These are phyloP conservation scores for Drosophila cognata DNA, from an alignment of 2,888 invertebrate genomes.

Conservation along the genomic window DNA sequence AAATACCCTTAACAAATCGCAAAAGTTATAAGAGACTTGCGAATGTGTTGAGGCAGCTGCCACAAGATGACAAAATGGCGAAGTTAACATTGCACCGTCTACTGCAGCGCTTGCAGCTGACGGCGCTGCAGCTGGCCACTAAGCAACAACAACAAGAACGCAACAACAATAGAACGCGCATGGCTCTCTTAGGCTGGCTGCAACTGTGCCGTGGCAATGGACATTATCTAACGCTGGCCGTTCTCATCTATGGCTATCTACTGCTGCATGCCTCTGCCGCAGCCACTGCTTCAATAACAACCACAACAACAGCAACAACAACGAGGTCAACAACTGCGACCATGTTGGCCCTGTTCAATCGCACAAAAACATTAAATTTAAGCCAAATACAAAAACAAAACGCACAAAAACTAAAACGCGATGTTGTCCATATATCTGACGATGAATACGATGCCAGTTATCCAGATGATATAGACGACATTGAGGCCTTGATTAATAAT, in stretches of 20 bases:
- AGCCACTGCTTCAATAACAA: conserved; percentile 39
- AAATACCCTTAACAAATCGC: conserved; percentile 56
- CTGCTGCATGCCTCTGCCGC: conserved; percentile 78
- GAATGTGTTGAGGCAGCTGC: conserved; percentile 58
- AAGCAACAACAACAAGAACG: conserved; percentile 33
- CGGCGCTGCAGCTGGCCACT: conserved; percentile 66
- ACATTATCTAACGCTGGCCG: conserved; percentile 71
- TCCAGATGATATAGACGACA: conserved; percentile 84
- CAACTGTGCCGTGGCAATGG: conserved; percentile 66
- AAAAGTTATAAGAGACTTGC: conserved; percentile 62
- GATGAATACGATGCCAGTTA: conserved; percentile 84
- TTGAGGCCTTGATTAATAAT: conserved; percentile 83
- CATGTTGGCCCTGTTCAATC: conserved; percentile 39
- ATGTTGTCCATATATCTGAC: conserved; percentile 84
- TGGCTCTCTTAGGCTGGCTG: conserved; percentile 62
- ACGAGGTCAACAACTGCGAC: conserved; percentile 32
- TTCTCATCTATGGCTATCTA: conserved; percentile 82
- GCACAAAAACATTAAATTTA: conserved; percentile 40
- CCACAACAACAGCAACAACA: conserved; percentile 22
- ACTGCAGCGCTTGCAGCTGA: conserved; percentile 68
- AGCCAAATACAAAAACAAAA: conserved; percentile 26
- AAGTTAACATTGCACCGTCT: conserved; percentile 75
- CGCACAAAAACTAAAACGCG: conserved; percentile 69
- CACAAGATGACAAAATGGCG: conserved; percentile 73
- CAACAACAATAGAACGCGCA: conserved; percentile 47